A percentile compares a stretch with the other conserved stretches of the same genome.
phyloP scores from a whole-genome alignment of 1,140 invertebrate species.

The Cotesia glomerata region DNA sequence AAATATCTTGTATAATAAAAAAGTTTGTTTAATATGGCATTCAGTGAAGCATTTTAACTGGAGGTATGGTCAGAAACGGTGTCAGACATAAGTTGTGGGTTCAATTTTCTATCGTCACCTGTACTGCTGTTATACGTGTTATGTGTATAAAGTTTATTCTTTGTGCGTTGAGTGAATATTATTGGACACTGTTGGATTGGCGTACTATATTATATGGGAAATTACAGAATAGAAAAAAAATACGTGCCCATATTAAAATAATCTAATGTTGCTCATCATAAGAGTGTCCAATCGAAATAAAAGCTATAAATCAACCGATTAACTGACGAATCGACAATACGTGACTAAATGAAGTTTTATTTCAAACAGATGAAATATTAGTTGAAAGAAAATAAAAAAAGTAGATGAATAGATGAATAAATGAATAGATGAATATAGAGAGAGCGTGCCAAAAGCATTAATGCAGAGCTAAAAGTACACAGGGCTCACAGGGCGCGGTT shows the following conservation, averaged over 20 bases:
- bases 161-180: neutral
- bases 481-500: no score
- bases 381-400: neutral
- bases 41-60: neutral
- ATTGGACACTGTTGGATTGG: neutral
- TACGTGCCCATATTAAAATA: no score
- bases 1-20: no score
- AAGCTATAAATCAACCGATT: neutral
- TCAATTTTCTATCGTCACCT: constrained; percentile 7
- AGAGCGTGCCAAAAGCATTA: neutral
- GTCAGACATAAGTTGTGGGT: neutral
- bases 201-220: no score
- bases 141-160: constrained; percentile 5
- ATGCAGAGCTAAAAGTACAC: neutral
- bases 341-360: neutral
- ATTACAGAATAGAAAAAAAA: neutral
- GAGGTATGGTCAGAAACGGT: neutral
- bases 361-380: neutral
- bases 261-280: neutral
- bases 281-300: neutral
- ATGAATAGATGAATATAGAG: neutral
- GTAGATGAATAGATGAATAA: neutral
- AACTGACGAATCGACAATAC: neutral
- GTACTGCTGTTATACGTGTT: neutral
- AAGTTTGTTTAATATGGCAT: neutral